Evolutionary conservation across 1,140 invertebrate species (phyloP), one percentile per base, ranked within the genome.

Genomic region (Aphaenogaster rudis): DNA sequence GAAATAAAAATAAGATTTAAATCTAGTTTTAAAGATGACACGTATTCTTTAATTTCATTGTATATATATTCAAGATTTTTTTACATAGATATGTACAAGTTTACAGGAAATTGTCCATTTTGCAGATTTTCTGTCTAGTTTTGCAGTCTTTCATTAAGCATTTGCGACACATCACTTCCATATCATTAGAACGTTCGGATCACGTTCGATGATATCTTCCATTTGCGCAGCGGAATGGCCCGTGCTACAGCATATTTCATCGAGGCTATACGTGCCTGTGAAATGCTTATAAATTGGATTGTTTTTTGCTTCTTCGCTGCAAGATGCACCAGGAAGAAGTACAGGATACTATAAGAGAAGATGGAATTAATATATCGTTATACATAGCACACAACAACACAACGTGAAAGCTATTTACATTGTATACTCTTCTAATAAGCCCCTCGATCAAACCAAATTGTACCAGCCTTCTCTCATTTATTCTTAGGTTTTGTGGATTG

Each of bases 161-260:
- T 42, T 21, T 42, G n/a, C 2, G 3, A 66, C 11, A 50, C 17
- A 86, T 95, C 96, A 99, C 95, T 98, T 98, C 97, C 97, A 98
- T 87, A 98, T 97, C 88, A 98, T 96, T 69, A 97, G 96, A 66
- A 99, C 96, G 95, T 97, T 98, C 36, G 98, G 97, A 95, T 99
- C 98, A 86, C 96, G 97, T 90, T 99, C 98, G 8, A 99, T 97
- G 78, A 97, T 97, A 87, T 98, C 97, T 93, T 99, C 98, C 45
- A 99, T 96, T 89, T 98, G 97, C 67, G 97, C 96, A 36, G 97
- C 96, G 76, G 97, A 97, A 63, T 98, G 95, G n/a, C 97, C 97
- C n/a, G 97, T 97, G 80, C 97, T 96, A 93, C 98, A 98, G 92
- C 98, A 99, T 91, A 99, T 98, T 95, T 99, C 98, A 95, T 99